Percentiles rank a stretch among this genome's conserved stretches.
These are phyloP conservation scores for Gracilinanus agilis DNA, from an alignment of 2,113 vertebrate genomes.

Conservation along the genomic window DNA sequence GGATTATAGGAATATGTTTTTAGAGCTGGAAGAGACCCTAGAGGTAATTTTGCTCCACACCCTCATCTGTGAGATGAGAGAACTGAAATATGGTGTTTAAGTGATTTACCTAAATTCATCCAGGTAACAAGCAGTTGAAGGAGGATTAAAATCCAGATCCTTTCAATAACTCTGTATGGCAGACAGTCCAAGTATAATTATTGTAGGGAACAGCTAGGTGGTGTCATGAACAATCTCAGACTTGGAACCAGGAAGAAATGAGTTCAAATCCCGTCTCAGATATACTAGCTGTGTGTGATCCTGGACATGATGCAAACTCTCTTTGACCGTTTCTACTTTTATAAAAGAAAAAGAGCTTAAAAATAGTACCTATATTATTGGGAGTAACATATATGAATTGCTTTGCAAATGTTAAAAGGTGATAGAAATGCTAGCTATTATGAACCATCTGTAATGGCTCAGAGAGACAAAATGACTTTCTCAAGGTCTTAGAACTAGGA, in stretches of 20 bases:
- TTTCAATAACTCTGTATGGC: background rate
- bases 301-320: background rate
- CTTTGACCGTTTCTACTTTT: background rate
- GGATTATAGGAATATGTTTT: background rate
- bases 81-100: background rate
- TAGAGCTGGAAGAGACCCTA: background rate
- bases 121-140: background rate
- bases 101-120: background rate
- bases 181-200: background rate
- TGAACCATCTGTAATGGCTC: background rate
- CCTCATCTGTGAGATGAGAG: background rate
- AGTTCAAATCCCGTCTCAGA: background rate
- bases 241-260: background rate
- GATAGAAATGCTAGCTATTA: background rate
- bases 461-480: background rate
- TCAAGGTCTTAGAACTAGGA: background rate
- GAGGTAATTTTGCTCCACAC: background rate
- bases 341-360: background rate
- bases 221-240: background rate
- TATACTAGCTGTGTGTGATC: background rate
- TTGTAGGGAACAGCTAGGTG: background rate
- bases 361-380: background rate
- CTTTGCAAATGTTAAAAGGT: background rate
- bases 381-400: background rate
- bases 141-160: background rate